These are phyloP conservation scores for Charanyca ferruginea DNA, from an alignment of 2,888 invertebrate genomes.

Conservation along the genomic window DNA sequence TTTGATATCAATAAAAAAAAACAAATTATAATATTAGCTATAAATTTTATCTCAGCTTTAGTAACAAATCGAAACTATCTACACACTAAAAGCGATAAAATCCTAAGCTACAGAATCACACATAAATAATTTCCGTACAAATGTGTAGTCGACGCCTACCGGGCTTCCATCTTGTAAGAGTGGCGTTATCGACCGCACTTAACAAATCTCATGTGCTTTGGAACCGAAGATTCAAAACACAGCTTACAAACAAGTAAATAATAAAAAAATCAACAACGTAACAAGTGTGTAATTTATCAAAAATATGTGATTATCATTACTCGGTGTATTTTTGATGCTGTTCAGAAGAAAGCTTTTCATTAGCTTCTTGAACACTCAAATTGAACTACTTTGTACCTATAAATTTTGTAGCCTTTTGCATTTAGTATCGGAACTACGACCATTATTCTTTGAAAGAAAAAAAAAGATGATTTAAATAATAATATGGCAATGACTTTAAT, in stretches of 20 bases:
- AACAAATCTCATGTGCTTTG: slow-evolving; percentile 86
- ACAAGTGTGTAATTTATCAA: slow-evolving; percentile 79
- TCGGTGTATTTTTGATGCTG: slow-evolving; percentile 67
- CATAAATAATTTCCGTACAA: slow-evolving; percentile 89
- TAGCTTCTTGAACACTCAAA: slow-evolving; percentile 11
- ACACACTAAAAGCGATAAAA: slow-evolving; percentile 81
- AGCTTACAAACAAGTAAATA: slow-evolving; percentile 84
- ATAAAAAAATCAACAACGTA: slow-evolving; percentile 87
- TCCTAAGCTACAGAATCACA: slow-evolving; percentile 86
- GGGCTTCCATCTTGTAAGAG: slow-evolving; percentile 23
- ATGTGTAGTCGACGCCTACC: slow-evolving; percentile 67
- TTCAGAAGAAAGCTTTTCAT: slow-evolving; percentile 7
- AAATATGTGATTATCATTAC: slow-evolving; percentile 64
- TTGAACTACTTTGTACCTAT: slow-evolving; percentile 1
- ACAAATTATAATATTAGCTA: slow-evolving; percentile 38
- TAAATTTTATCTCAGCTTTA: slow-evolving; percentile 62
- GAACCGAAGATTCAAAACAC: slow-evolving; percentile 81
- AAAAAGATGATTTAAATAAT: not conserved
- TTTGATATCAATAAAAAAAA: slow-evolving; percentile 46
- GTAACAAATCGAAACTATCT: slow-evolving; percentile 75
- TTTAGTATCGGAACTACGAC: not conserved
- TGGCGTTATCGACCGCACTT: slow-evolving; percentile 60
- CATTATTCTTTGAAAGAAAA: not conserved
- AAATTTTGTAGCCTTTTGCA: not conserved
- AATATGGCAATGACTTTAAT: not conserved